Conservation (phyloP, 2,113 vertebrate species). For the Macquaria ambigua region DNA sequence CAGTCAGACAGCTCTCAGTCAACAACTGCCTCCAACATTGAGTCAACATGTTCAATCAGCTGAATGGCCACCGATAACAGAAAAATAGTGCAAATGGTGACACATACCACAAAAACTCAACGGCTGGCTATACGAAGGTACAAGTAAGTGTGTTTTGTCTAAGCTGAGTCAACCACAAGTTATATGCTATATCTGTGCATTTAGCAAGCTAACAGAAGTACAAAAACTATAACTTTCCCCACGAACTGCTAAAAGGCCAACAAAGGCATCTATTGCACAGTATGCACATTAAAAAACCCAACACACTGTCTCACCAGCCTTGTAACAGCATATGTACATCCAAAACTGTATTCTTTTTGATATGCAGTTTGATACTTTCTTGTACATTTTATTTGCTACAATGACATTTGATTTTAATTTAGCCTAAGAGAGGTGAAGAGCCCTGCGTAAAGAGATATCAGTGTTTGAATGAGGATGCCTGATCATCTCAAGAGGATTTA, state of each 20-base stretch:
- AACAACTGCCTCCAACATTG: not conserved
- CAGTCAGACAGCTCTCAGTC: not conserved
- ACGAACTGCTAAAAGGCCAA: not conserved
- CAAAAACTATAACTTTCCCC: too few species aligned
- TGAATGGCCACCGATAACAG: not conserved
- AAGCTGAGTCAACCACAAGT: not conserved
- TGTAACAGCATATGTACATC: not conserved
- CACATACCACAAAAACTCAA: not conserved
- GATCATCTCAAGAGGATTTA: conserved; percentile 57
- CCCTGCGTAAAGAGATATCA: not conserved
- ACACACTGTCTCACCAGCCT: not conserved
- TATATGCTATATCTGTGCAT: not conserved
- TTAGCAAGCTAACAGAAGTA: not conserved
- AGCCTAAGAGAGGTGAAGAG: conserved; percentile 5
- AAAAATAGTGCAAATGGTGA: not conserved
- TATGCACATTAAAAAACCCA: not conserved
- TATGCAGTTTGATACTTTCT: not conserved
- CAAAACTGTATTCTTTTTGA: not conserved
- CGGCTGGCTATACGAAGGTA: not conserved
- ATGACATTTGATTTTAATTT: conserved; percentile 20
- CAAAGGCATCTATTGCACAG: not conserved
- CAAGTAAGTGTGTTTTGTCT: not conserved
- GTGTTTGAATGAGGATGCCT: conserved; percentile 41
- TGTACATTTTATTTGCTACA: not conserved
- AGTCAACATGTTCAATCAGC: not conserved